Conservation (phyloP, 2,888 invertebrate genomes). For the Eristalinus sepulchralis region DNA sequence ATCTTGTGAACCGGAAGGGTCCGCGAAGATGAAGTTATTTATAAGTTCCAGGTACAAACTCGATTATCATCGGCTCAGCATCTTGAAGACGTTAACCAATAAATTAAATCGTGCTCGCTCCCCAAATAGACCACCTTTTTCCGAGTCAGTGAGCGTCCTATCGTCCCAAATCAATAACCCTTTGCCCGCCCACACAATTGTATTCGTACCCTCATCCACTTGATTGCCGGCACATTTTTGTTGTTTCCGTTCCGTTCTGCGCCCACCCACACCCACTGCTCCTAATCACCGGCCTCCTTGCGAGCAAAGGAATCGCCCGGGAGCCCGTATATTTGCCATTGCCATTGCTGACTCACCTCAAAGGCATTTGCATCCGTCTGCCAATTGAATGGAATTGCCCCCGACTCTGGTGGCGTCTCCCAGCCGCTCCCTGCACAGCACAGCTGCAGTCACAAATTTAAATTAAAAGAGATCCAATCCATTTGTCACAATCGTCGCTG, state of each 20-base stretch:
- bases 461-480: conserved; percentile 43
- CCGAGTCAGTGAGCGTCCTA: not conserved
- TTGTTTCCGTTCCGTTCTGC: not conserved
- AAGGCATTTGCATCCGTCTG: conserved; percentile 25
- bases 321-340: conserved; percentile 25
- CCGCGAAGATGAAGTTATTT: too few relatives aligned
- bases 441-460: conserved; percentile 51
- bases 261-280: not conserved
- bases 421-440: not conserved
- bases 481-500: conserved; percentile 46
- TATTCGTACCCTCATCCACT: not conserved
- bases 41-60: too few relatives aligned
- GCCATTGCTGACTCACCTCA: conserved; percentile 29
- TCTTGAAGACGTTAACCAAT: not conserved
- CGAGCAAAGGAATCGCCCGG: not conserved
- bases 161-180: not conserved
- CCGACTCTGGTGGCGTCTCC: not conserved
- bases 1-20: too few relatives aligned
- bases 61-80: too few relatives aligned
- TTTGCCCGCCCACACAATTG: not conserved
- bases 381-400: not conserved
- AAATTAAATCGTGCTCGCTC: not conserved
- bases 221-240: not conserved
- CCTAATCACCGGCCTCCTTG: not conserved
- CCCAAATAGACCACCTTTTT: not conserved